Conservation (phyloP, 2,888 invertebrate genomes). For the Epistrophella euchroma region DNA sequence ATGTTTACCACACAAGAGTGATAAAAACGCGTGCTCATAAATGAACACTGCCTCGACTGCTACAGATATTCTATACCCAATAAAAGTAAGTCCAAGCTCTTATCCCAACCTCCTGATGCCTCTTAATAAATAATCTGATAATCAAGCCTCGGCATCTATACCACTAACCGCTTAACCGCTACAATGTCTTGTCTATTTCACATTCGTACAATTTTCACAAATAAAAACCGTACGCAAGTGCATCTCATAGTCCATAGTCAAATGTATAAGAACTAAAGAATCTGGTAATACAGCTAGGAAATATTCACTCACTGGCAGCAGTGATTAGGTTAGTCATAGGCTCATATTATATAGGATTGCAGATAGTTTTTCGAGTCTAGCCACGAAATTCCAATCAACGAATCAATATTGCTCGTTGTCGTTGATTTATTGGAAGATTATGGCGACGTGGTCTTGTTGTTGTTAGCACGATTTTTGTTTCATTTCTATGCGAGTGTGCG, state of each 20-base stretch:
- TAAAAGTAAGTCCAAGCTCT: conserved; percentile 24
- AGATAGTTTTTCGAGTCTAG: conserved; percentile 51
- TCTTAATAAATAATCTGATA: conserved; percentile 68
- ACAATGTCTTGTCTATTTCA: conserved; percentile 26
- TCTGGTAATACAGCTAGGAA: conserved; percentile 38
- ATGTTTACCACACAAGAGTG: conserved; percentile 33
- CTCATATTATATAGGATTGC: conserved; percentile 12
- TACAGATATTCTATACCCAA: conserved; percentile 44
- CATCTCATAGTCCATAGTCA: background rate
- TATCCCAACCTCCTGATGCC: conserved; percentile 35
- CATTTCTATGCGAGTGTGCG: background rate
- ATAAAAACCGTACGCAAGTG: conserved; percentile 23
- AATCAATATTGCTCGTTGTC: conserved; percentile 58
- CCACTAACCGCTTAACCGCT: conserved; percentile 42
- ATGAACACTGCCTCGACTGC: conserved; percentile 14
- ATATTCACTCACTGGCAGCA: conserved; percentile 38
- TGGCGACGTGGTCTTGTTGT: conserved; percentile 44
- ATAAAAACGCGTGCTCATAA: conserved; percentile 45
- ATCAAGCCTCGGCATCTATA: conserved; percentile 54
- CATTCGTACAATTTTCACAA: background rate
- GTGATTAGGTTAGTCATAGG: conserved; percentile 50
- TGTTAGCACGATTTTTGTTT: conserved; percentile 47
- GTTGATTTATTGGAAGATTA: conserved; percentile 62
- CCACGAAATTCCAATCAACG: conserved; percentile 64
- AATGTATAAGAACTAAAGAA: conserved; percentile 31